These are phyloP conservation scores for Rhabdophis nuchalis DNA, from an alignment of 2,797 vertebrate species.

Conservation along the genomic window DNA sequence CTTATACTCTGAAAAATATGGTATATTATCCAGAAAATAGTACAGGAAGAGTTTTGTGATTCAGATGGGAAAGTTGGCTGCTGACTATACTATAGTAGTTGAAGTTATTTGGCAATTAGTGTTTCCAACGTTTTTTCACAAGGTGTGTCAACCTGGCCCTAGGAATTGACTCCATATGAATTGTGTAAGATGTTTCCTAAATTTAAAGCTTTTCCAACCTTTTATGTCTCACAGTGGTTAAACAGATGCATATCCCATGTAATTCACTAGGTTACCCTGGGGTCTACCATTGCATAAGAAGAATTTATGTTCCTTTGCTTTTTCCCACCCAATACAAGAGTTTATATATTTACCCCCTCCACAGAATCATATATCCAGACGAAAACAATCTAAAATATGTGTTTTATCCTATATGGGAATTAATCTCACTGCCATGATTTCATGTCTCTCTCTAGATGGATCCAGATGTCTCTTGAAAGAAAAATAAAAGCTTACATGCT, in stretches of 20 bases:
- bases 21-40: background rate
- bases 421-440: background rate
- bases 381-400: background rate
- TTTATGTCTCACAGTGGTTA: background rate
- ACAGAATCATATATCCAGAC: background rate
- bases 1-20: too few relatives aligned
- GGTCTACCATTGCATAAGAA: background rate
- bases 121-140: background rate
- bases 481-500: background rate
- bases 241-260: background rate
- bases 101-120: background rate
- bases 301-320: background rate
- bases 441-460: background rate
- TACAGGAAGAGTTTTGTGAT: background rate
- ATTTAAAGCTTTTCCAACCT: background rate
- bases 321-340: background rate
- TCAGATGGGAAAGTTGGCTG: background rate
- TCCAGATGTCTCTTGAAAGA: background rate
- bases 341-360: background rate
- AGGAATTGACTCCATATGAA: background rate
- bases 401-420: background rate
- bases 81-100: background rate
- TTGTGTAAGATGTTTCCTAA: background rate
- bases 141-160: background rate
- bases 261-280: background rate